These are phyloP conservation scores for Pempheris klunzingeri DNA, from an alignment of 2,797 vertebrate genomes.

Conservation along the genomic window DNA sequence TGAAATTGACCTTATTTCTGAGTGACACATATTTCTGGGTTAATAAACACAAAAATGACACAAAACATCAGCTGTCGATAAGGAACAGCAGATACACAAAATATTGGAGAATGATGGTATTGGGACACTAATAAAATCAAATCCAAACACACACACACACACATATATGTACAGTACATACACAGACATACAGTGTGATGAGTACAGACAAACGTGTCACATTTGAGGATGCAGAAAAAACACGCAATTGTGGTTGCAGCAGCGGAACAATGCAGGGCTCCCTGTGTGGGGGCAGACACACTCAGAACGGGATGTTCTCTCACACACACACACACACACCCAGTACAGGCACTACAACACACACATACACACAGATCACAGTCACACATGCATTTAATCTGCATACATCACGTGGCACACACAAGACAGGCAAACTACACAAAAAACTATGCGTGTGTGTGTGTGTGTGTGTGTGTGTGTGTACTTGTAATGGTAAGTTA, in stretches of 20 bases:
- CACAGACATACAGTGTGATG: not conserved
- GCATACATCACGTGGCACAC: not conserved
- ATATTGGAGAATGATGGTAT: not conserved
- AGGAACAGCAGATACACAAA: not conserved
- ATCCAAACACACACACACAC: not conserved
- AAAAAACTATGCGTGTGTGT: not conserved
- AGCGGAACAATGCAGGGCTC: conserved; percentile 70
- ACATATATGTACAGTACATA: too few species aligned
- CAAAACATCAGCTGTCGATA: not conserved
- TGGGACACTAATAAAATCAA: not conserved
- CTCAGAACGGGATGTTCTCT: conserved; percentile 77
- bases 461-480: not conserved
- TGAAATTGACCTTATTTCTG: conserved; percentile 9
- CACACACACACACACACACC: conserved; percentile 29
- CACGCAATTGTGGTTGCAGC: conserved; percentile 56
- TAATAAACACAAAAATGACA: not conserved
- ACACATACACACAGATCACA: conserved; percentile 25
- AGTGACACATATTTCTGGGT: not conserved
- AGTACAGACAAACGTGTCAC: conserved; percentile 20
- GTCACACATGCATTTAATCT: conserved; percentile 16
- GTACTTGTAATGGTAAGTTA: not conserved
- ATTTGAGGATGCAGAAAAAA: conserved; percentile 67
- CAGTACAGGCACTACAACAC: too few species aligned
- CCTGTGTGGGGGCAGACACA: conserved; percentile 58
- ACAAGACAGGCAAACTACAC: not conserved